These are phyloP conservation scores for Sinocyclocheilus rhinocerous DNA, from an alignment of 2,113 vertebrate genomes.

Conservation along the genomic window DNA sequence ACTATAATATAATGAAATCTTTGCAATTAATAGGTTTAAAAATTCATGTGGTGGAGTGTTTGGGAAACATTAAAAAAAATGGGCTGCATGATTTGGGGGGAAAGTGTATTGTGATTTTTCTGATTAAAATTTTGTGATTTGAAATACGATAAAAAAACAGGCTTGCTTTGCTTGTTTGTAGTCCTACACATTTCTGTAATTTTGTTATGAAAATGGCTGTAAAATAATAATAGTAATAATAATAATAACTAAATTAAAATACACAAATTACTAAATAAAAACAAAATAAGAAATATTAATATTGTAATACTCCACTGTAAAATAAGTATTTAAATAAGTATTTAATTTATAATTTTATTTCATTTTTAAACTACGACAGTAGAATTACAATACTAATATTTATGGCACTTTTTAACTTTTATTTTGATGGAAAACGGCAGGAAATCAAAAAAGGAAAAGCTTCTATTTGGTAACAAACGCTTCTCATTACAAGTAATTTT, in stretches of 20 bases:
- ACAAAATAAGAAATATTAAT: neutral
- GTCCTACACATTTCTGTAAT: neutral
- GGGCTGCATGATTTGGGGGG: neutral
- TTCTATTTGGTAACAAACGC: too few species aligned
- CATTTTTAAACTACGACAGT: neutral
- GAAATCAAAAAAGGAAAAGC: too few species aligned
- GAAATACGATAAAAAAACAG: neutral
- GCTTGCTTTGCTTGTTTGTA: neutral
- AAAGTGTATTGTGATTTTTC: neutral
- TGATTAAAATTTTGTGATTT: neutral
- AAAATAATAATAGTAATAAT: neutral
- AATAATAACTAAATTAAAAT: neutral
- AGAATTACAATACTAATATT: neutral
- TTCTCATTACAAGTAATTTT: too few species aligned
- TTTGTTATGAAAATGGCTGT: neutral
- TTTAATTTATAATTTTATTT: neutral
- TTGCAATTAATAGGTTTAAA: neutral
- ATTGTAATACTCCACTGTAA: neutral
- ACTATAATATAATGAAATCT: neutral
- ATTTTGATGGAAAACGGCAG: neutral
- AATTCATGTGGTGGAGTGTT: neutral
- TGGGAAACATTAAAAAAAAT: neutral
- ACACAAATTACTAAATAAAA: neutral
- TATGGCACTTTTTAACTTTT: neutral
- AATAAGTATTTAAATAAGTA: too few species aligned